Evolutionary conservation across 2,797 vertebrate species (phyloP).

Genomic region (Enteromius paludinosus): DNA sequence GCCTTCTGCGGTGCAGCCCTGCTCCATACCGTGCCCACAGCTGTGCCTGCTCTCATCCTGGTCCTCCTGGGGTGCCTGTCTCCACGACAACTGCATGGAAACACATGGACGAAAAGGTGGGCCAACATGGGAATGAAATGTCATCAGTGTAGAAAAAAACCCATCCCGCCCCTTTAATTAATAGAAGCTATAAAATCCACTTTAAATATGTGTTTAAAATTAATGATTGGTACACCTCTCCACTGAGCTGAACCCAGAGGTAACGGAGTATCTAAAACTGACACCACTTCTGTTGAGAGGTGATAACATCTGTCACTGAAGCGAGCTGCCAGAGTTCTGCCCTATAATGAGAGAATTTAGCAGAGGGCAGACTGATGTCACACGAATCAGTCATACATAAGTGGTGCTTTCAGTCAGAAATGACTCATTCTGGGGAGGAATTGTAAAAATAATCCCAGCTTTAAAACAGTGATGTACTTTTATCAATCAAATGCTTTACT

Average conservation of each 20-base stretch:
- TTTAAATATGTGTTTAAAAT: slow-evolving; percentile 7
- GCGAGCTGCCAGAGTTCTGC: neutral
- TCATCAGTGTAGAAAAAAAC: neutral
- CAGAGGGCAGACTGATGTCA: slow-evolving; percentile 17
- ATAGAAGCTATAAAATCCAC: neutral
- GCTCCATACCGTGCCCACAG: slow-evolving; percentile 82
- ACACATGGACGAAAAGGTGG: slow-evolving; percentile 88
- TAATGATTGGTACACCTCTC: neutral
- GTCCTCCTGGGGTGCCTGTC: slow-evolving; percentile 87
- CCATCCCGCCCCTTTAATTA: neutral
- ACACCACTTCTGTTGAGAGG: slow-evolving; percentile 36
- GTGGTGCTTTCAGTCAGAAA: slow-evolving; percentile 1
- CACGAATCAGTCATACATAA: neutral
- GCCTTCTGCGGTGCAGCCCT: slow-evolving; percentile 82
- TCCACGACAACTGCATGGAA: slow-evolving; percentile 86
- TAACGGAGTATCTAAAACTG: slow-evolving; percentile 21
- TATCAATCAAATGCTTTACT: neutral
- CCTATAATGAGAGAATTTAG: slow-evolving; percentile 24
- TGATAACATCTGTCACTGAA: slow-evolving; percentile 37
- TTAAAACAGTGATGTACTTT: neutral
- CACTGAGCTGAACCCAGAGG: neutral
- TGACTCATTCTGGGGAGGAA: neutral
- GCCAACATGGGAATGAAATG: neutral
- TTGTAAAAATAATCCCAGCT: slow-evolving; percentile 7
- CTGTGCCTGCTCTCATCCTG: slow-evolving; percentile 86